These are phyloP conservation scores for Diarsia mendica DNA, from an alignment of 2,888 invertebrate species.

Conservation along the genomic window DNA sequence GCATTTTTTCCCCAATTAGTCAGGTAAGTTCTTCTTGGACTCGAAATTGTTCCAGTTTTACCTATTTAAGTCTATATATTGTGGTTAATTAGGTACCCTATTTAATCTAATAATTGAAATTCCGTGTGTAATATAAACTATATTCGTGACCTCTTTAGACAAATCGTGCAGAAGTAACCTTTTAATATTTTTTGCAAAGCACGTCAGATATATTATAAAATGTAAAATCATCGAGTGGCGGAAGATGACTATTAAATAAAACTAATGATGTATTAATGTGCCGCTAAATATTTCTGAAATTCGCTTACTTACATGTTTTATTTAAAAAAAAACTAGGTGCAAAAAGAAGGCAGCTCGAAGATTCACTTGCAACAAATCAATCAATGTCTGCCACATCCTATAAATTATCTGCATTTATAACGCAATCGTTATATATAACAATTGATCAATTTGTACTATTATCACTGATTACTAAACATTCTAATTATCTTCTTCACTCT, in stretches of 20 bases:
- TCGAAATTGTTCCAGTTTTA: too few species aligned
- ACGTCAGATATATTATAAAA: slow-evolving; percentile 10
- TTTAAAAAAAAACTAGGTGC: background rate
- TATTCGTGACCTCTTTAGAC: slow-evolving; percentile 42
- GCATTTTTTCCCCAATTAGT: background rate
- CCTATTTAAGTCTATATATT: too few species aligned
- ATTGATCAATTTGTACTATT: slow-evolving; percentile 23
- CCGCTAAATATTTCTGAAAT: slow-evolving; percentile 1
- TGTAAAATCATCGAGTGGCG: slow-evolving; percentile 25
- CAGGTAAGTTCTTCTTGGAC: background rate
- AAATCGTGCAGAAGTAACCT: slow-evolving; percentile 29
- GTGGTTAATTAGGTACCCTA: background rate
- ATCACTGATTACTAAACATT: background rate
- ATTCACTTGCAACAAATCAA: slow-evolving; percentile 19
- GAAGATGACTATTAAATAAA: slow-evolving; percentile 30
- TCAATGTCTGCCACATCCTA: slow-evolving; percentile 15
- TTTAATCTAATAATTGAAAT: slow-evolving; percentile 4
- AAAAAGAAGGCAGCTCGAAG: background rate
- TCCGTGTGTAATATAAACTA: slow-evolving; percentile 27
- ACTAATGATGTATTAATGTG: slow-evolving; percentile 15
- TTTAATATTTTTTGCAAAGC: slow-evolving; percentile 37
- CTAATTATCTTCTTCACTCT: slow-evolving; percentile 11
- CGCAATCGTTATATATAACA: slow-evolving; percentile 21
- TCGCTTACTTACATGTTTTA: background rate
- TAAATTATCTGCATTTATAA: slow-evolving; percentile 11